Conservation (phyloP, 2,113 vertebrate species). For the Lutjanus erythropterus region DNA sequence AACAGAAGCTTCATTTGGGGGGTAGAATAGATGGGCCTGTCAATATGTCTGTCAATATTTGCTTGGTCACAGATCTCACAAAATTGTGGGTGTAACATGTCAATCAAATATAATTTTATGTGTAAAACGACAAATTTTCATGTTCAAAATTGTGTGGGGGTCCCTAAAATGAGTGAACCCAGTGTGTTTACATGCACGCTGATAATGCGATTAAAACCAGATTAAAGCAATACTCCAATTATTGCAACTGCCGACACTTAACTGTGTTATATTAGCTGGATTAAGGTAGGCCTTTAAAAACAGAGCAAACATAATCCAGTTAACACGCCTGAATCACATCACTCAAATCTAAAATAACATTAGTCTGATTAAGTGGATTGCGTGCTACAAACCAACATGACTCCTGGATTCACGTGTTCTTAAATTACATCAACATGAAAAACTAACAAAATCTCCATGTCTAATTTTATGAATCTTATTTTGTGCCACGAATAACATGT, state of each 20-base stretch:
- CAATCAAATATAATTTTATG: not conserved
- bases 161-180: constrained; percentile 6
- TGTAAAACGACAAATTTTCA: not conserved
- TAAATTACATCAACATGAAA: not conserved
- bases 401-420: no score
- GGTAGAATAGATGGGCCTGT: no score
- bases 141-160: not conserved
- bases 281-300: not conserved
- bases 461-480: no score
- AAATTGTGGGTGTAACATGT: not conserved
- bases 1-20: not conserved
- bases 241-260: not conserved
- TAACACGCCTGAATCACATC: not conserved
- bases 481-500: no score
- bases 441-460: not conserved
- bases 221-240: not conserved
- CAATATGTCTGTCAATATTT: not conserved
- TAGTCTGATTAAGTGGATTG: no score
- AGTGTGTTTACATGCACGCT: not conserved
- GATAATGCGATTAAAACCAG: not conserved
- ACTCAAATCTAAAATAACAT: not conserved
- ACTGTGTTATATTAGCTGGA: not conserved
- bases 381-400: not conserved
- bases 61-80: not conserved
- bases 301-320: not conserved